phyloP scores from a whole-genome alignment of 2,113 vertebrate genomes.

The Onychorhynchus coronatus region DNA sequence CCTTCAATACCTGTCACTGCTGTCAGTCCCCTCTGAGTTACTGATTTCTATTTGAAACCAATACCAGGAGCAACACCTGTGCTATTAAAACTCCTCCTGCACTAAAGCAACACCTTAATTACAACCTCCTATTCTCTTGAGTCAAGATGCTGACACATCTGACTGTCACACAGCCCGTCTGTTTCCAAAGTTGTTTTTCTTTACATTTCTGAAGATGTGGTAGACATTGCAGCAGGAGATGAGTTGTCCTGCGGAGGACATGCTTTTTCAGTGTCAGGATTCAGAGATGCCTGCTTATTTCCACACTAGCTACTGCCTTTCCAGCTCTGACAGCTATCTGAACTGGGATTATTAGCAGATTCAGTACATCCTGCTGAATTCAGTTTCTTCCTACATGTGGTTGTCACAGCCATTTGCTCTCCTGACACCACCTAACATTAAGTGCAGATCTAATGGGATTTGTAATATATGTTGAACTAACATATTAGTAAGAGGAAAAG shows the following conservation, averaged over 20 bases:
- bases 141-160: neutral
- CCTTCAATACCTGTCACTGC: neutral
- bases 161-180: neutral
- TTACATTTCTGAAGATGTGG: neutral
- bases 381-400: neutral
- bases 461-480: neutral
- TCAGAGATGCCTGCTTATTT: neutral
- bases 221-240: neutral
- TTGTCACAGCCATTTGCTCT: neutral
- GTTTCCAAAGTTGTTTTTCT: neutral
- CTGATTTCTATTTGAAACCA: constrained; percentile 25
- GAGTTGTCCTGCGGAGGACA: neutral
- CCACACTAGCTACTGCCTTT: neutral
- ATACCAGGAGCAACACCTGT: neutral
- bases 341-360: neutral
- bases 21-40: neutral
- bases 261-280: neutral
- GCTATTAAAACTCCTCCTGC: neutral
- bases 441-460: neutral
- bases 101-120: constrained; percentile 32
- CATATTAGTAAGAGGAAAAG: neutral
- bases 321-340: neutral
- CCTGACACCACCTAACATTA: neutral
- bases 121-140: neutral
- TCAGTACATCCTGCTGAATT: neutral